Conservation (phyloP, 2,113 vertebrate species). For the Dryoscopus gambensis region DNA sequence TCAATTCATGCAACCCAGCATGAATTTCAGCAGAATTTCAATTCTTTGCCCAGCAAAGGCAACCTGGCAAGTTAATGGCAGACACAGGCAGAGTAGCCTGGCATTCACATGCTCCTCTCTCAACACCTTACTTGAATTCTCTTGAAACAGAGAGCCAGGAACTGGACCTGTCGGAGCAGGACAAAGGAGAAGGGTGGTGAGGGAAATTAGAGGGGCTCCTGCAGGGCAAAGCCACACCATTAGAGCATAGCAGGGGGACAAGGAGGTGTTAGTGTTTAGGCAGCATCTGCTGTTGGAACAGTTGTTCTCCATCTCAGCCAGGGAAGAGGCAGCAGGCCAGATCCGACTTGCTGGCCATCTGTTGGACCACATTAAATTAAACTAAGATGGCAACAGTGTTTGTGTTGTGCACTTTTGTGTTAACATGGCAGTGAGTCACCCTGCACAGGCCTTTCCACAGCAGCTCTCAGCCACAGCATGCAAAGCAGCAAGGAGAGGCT, state of each 20-base stretch:
- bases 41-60: not conserved
- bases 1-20: not conserved
- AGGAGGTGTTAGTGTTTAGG: not conserved
- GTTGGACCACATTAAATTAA: conserved; percentile 28
- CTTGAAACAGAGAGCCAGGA: not conserved
- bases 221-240: not conserved
- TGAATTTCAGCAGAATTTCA: too few species aligned
- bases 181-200: not conserved
- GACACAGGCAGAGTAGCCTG: not conserved
- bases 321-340: conserved; percentile 49
- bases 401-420: conserved; percentile 14
- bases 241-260: not conserved
- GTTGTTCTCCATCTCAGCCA: conserved; percentile 19
- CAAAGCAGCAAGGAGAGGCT: not conserved
- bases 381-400: not conserved
- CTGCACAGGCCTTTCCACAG: not conserved
- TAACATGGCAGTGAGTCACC: not conserved
- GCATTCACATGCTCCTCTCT: not conserved
- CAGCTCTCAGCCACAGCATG: not conserved
- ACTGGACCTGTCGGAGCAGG: not conserved
- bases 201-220: not conserved
- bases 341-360: conserved; percentile 50
- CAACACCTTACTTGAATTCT: not conserved
- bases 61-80: not conserved
- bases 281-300: conserved; percentile 20